phyloP scores from a whole-genome alignment of 2,888 invertebrate species.

The Parnassius orleans region DNA sequence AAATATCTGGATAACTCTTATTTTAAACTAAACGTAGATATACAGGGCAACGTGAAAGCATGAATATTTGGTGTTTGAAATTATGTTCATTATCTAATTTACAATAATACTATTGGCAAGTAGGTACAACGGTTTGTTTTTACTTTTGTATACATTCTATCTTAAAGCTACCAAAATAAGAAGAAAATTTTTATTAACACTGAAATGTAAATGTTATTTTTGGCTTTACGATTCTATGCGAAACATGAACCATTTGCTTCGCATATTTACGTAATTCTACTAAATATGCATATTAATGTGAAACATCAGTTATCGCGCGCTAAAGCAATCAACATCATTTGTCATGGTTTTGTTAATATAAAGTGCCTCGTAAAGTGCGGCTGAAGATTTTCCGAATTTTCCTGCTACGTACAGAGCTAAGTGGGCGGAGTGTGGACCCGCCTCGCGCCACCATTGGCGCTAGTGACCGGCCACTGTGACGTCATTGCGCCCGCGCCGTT shows the following conservation, averaged over 20 bases:
- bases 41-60: background rate
- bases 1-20: background rate
- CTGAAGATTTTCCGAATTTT: slow-evolving; percentile 63
- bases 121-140: too few relatives aligned
- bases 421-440: slow-evolving; percentile 74
- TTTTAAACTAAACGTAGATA: background rate
- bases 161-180: too few relatives aligned
- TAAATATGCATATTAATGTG: slow-evolving; percentile 4
- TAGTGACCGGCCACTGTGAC: slow-evolving; percentile 66
- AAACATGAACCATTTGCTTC: too few relatives aligned
- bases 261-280: too few relatives aligned
- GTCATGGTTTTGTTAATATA: slow-evolving; percentile 21
- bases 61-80: too few relatives aligned
- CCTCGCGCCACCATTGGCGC: slow-evolving; percentile 67
- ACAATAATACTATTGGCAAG: too few relatives aligned
- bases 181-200: too few relatives aligned
- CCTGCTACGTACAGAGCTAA: slow-evolving; percentile 38
- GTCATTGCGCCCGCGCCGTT: slow-evolving; percentile 58
- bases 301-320: slow-evolving; percentile 8
- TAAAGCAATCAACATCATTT: slow-evolving; percentile 16
- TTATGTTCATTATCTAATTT: too few relatives aligned
- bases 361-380: slow-evolving; percentile 13
- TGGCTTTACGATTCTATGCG: too few relatives aligned
- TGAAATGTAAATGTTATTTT: too few relatives aligned
- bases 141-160: too few relatives aligned